Percentiles rank a stretch among this genome's conserved stretches.
These are phyloP conservation scores for Intellagama lesueurii DNA, from an alignment of 2,797 vertebrate species.

Conservation along the genomic window DNA sequence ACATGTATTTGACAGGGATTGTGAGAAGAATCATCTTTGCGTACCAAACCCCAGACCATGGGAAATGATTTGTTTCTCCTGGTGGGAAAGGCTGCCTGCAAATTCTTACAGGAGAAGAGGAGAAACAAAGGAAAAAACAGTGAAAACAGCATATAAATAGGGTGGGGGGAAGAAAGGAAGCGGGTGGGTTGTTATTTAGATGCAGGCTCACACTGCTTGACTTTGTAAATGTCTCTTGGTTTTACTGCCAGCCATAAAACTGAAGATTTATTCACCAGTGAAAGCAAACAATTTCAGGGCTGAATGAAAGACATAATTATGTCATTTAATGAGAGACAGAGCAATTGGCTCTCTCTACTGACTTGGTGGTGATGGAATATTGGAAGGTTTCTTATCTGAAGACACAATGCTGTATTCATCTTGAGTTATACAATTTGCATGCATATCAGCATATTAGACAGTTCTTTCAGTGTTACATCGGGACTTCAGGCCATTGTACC, in stretches of 20 bases:
- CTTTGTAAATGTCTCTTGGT: slow-evolving; percentile 47
- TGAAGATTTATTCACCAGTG: slow-evolving; percentile 46
- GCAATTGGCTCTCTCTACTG: slow-evolving; percentile 39
- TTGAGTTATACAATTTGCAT: not conserved
- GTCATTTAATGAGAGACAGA: slow-evolving; percentile 46
- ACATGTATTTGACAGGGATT: too few relatives aligned
- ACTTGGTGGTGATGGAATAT: slow-evolving; percentile 46
- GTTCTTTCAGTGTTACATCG: slow-evolving; percentile 34
- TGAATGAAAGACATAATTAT: slow-evolving; percentile 63
- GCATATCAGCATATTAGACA: not conserved
- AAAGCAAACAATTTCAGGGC: slow-evolving; percentile 52
- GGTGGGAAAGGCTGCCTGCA: not conserved
- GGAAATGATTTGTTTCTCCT: slow-evolving; percentile 4
- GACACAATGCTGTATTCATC: slow-evolving; percentile 23
- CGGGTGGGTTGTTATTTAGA: slow-evolving; percentile 9
- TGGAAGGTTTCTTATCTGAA: slow-evolving; percentile 19
- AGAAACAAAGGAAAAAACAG: not conserved
- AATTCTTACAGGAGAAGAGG: not conserved
- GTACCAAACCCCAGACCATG: too few relatives aligned
- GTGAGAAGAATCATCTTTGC: not conserved
- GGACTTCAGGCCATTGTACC: not conserved
- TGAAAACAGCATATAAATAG: not conserved
- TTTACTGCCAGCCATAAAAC: slow-evolving; percentile 55
- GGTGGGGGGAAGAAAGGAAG: not conserved
- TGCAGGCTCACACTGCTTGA: slow-evolving; percentile 28